Percentiles rank a stretch among this genome's conserved stretches.
Conservation (phyloP, 2,113 vertebrate genomes). For the Syngnathus scovelli region DNA sequence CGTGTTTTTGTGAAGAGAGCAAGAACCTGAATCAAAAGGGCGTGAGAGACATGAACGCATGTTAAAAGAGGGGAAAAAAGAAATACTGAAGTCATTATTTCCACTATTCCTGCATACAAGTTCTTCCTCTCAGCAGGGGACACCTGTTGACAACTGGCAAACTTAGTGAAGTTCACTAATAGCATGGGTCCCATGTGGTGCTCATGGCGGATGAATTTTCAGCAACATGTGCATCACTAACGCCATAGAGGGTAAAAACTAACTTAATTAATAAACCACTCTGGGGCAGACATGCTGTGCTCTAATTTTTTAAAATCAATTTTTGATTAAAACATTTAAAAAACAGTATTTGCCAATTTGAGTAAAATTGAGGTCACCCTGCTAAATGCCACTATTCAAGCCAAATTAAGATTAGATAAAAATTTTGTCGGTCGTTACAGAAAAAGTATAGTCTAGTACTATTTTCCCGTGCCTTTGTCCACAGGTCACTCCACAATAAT, state of each 20-base stretch:
- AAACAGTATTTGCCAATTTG: no score
- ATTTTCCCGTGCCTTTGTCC: neutral
- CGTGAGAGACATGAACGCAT: neutral
- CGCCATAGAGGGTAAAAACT: no score
- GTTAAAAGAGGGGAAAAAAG: neutral
- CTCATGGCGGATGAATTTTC: no score
- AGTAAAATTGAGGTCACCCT: no score
- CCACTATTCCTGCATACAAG: conserved; percentile 32
- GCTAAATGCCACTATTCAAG: neutral
- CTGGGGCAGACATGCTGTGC: no score
- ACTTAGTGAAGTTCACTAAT: neutral
- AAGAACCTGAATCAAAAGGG: neutral
- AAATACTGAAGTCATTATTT: conserved; percentile 23
- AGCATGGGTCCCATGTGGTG: no score
- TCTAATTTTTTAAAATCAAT: no score
- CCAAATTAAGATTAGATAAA: neutral
- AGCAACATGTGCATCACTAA: no score
- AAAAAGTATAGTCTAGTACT: neutral
- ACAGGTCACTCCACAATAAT: neutral
- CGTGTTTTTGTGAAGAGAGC: neutral
- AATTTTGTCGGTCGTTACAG: no score
- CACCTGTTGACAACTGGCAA: conserved; percentile 55
- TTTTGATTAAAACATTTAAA: no score
- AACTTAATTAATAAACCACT: no score
- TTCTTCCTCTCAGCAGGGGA: conserved; percentile 33